Evolutionary conservation across 2,797 vertebrate species (phyloP), one percentile per base, ranked within the genome.

Genomic region (Chaetodon trifasciatus): DNA sequence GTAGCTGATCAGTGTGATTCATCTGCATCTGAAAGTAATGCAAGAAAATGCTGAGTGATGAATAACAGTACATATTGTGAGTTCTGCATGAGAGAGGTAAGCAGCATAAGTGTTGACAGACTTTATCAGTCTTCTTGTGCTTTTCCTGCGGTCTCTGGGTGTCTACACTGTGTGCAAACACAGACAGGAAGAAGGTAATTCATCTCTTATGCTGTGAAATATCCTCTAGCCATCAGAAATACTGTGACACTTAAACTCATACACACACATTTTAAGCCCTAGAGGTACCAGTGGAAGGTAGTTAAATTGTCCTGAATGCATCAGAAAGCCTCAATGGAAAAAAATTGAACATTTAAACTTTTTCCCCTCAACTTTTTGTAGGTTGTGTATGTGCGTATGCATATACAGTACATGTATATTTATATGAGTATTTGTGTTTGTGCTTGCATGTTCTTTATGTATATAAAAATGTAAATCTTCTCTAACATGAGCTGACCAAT

Each of bases 171-270:
- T 78, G 71, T n/a, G 71, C 69, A 79, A 79, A 85, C 67, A 74
- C 77, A 77, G 39, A 73, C 42, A 2, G 17, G 15, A 69, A 50
- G 78, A 73, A 49, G 76, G 78, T 79, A 73, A 89, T 79, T 88
- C 40, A 68, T 81, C 74, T 70, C 42, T 74, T 75, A 85, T 84
- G 53, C 76, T 6, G 3, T 78, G 61, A 87, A 79, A 77, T 74
- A 74, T 84, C 75, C 81, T 79, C 61, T 50, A 81, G 77, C 66
- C 84, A 74, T 87, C 72, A 80, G 68, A 80, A 67, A 63, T 23
- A 73, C 53, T 64, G 81, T 83, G 81, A 79, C 69, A 87, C 76
- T 53, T 64, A 52, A 68, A 70, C 56, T 79, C n/a, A 24, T 16
- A 64, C 8, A 64, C 15, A 58, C 62, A 50, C 40, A 67, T 17